Conservation (phyloP, 2,113 vertebrate genomes). For the Cephalopholis sonnerati region DNA sequence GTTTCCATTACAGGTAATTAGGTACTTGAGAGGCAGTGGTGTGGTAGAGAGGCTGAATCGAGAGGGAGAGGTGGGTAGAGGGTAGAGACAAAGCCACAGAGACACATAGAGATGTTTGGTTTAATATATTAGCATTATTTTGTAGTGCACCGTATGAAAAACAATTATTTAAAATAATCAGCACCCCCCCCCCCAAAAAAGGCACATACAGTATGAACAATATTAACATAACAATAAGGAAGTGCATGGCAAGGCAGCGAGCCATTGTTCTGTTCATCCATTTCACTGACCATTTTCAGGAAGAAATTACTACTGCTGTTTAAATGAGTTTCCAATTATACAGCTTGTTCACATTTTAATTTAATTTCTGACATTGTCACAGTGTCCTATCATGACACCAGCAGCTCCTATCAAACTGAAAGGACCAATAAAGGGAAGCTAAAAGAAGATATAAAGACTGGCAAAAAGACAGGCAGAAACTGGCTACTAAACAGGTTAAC, state of each 20-base stretch:
- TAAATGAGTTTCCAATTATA: conserved; percentile 62
- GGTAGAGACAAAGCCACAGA: conserved; percentile 59
- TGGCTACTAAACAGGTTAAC: neutral
- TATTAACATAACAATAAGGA: conserved; percentile 32
- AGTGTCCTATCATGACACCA: conserved; percentile 44
- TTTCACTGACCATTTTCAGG: conserved; percentile 51
- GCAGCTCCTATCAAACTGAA: conserved; percentile 56
- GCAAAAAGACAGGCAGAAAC: neutral
- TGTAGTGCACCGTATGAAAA: conserved; percentile 28
- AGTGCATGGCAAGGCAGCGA: conserved; percentile 30
- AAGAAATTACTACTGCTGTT: conserved; percentile 54
- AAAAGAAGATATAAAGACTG: conserved; percentile 26
- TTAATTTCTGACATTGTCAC: conserved; percentile 66
- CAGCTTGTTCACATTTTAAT: conserved; percentile 66
- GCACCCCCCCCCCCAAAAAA: neutral
- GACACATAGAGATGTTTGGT: conserved; percentile 46
- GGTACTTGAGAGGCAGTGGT: conserved; percentile 83
- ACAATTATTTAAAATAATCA: conserved; percentile 5
- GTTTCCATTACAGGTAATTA: conserved; percentile 90
- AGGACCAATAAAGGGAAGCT: conserved; percentile 11
- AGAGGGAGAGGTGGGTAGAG: conserved; percentile 61
- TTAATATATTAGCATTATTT: conserved; percentile 42
- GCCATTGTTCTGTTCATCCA: conserved; percentile 43
- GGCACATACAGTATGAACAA: conserved; percentile 1
- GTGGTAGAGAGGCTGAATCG: conserved; percentile 76